These are phyloP conservation scores for Parascotia fuliginaria DNA, from an alignment of 2,888 invertebrate species.

Conservation along the genomic window DNA sequence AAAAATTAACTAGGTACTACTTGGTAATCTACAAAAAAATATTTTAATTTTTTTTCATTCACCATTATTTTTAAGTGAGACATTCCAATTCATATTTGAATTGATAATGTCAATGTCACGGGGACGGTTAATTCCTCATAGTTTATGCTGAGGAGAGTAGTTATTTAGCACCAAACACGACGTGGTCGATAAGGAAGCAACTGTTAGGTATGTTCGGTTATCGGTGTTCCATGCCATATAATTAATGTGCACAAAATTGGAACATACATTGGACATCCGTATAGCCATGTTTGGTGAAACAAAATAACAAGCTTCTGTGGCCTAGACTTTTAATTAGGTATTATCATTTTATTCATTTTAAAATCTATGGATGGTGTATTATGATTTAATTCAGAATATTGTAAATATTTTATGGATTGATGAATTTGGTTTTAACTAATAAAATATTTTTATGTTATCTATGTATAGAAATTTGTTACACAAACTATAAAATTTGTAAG, in stretches of 20 bases:
- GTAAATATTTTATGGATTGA: too few relatives aligned
- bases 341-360: too few relatives aligned
- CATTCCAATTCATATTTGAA: too few relatives aligned
- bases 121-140: slow-evolving; percentile 7
- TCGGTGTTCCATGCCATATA: slow-evolving; percentile 20
- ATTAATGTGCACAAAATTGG: slow-evolving; percentile 29
- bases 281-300: slow-evolving; percentile 12
- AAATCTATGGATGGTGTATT: too few relatives aligned
- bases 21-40: too few relatives aligned
- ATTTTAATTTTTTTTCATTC: too few relatives aligned
- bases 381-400: too few relatives aligned
- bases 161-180: slow-evolving; percentile 18
- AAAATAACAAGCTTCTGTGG: slow-evolving; percentile 4
- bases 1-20: too few relatives aligned
- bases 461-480: slow-evolving; percentile 16
- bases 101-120: background rate
- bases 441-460: slow-evolving; percentile 10
- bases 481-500: slow-evolving; percentile 9
- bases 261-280: slow-evolving; percentile 18
- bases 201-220: slow-evolving; percentile 6
- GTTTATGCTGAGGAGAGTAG: slow-evolving; percentile 19
- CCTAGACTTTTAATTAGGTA: background rate
- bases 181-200: slow-evolving; percentile 17
- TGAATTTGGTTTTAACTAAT: too few relatives aligned
- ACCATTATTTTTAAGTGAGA: too few relatives aligned